Conservation (phyloP, 1,140 invertebrate species). For the Sweltsa coloradensis region DNA sequence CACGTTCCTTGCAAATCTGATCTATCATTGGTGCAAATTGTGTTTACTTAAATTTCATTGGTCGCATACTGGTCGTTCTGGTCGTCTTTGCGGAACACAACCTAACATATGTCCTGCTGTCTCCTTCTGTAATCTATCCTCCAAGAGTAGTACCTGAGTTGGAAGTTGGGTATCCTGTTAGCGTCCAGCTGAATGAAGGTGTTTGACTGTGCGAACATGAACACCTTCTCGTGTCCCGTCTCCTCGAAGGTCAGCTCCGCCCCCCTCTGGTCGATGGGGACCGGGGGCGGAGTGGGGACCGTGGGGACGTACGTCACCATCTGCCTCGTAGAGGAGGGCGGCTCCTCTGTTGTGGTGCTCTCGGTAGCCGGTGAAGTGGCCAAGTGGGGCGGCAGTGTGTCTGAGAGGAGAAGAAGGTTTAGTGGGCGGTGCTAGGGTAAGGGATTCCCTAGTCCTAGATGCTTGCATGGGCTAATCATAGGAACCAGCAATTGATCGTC, state of each 20-base stretch:
- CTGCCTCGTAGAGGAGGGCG: constrained; percentile 26
- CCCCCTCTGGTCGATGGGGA: constrained; percentile 56
- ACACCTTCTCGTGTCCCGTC: constrained; percentile 62
- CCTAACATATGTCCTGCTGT: too few relatives aligned
- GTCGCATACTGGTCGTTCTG: too few relatives aligned
- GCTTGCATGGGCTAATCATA: neutral
- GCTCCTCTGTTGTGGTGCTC: neutral
- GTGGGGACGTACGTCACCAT: constrained; percentile 30
- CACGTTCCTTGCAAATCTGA: too few relatives aligned
- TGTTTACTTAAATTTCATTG: too few relatives aligned
- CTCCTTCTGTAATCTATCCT: too few relatives aligned
- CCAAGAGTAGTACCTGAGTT: constrained; percentile 52
- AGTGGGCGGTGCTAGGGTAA: neutral
- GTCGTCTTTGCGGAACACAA: too few relatives aligned
- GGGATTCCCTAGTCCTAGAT: neutral
- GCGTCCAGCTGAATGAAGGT: constrained; percentile 79
- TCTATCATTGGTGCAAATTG: too few relatives aligned
- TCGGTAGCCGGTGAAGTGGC: constrained; percentile 25
- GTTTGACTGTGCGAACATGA: constrained; percentile 77
- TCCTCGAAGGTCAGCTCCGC: constrained; percentile 68
- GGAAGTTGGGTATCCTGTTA: constrained; percentile 71
- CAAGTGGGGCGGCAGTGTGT: constrained; percentile 35
- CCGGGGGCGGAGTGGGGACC: constrained; percentile 37
- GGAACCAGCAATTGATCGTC: too few relatives aligned
- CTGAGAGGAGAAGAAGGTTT: constrained; percentile 23